Conservation (phyloP, 2,113 vertebrate species). For the Prunella himalayana region DNA sequence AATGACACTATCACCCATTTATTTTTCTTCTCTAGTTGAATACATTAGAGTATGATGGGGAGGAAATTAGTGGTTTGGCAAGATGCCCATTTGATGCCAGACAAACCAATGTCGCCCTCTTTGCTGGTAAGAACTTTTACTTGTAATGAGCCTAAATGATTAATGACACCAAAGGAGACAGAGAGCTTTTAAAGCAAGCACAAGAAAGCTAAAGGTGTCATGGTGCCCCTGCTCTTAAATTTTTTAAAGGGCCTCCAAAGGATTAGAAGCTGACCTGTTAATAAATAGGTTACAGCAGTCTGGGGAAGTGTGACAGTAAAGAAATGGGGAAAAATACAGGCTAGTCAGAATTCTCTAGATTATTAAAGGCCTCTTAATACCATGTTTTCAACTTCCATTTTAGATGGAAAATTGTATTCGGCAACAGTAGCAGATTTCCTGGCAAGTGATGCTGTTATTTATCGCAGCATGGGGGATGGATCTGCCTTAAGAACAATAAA, state of each 20-base stretch:
- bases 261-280: conserved; percentile 29
- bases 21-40: conserved; percentile 85
- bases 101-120: conserved; percentile 99
- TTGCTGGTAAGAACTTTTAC: conserved; percentile 87
- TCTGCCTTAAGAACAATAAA: conserved; percentile 97
- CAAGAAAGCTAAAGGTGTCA: conserved; percentile 23
- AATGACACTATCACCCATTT: conserved; percentile 49
- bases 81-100: conserved; percentile 97
- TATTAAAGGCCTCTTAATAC: conserved; percentile 7
- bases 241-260: conserved; percentile 20
- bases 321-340: not conserved
- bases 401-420: conserved; percentile 96
- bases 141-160: conserved; percentile 70
- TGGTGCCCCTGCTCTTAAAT: conserved; percentile 14
- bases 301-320: conserved; percentile 2
- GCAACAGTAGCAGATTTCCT: conserved; percentile 98
- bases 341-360: conserved; percentile 2
- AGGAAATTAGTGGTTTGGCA: conserved; percentile 98
- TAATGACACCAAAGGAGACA: conserved; percentile 58
- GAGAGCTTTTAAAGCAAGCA: conserved; percentile 47
- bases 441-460: conserved; percentile 98
- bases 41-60: conserved; percentile 97
- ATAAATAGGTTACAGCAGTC: conserved; percentile 9
- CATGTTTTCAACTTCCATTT: conserved; percentile 40
- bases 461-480: conserved; percentile 97